Evolutionary conservation across 2,797 vertebrate genomes (phyloP).

Genomic region (Melanitta fusca): DNA sequence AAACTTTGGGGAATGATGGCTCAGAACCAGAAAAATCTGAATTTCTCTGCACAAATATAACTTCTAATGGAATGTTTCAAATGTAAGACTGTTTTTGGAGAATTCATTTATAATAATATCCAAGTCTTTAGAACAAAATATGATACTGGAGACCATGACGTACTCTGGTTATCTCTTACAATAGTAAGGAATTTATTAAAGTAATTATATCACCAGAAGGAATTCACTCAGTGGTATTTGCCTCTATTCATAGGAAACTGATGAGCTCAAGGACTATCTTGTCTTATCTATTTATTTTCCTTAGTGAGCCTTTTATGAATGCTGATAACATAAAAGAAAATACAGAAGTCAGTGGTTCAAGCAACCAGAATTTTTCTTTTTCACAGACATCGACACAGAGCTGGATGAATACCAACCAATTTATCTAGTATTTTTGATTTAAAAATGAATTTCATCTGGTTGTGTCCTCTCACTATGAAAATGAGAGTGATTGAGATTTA

Average conservation of each 20-base stretch:
- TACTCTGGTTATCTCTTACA: neutral
- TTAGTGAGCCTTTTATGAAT: neutral
- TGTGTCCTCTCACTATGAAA: neutral
- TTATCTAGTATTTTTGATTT: neutral
- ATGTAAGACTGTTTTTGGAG: neutral
- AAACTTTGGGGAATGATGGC: neutral
- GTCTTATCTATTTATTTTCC: neutral
- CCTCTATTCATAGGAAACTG: neutral
- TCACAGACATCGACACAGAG: neutral
- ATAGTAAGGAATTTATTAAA: neutral
- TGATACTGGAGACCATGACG: neutral
- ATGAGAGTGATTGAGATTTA: neutral
- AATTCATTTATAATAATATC: neutral
- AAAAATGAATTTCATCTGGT: neutral
- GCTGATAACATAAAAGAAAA: neutral
- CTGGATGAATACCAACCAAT: neutral
- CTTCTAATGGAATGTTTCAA: neutral
- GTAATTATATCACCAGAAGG: neutral
- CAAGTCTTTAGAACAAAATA: neutral
- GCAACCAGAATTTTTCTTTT: neutral
- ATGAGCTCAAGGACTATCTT: neutral
- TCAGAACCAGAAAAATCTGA: conserved; percentile 11
- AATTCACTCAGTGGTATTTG: neutral
- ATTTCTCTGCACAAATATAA: neutral
- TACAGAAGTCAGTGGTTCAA: neutral